These are phyloP conservation scores for Hypena proboscidalis DNA, from an alignment of 2,888 invertebrate genomes.

Conservation along the genomic window DNA sequence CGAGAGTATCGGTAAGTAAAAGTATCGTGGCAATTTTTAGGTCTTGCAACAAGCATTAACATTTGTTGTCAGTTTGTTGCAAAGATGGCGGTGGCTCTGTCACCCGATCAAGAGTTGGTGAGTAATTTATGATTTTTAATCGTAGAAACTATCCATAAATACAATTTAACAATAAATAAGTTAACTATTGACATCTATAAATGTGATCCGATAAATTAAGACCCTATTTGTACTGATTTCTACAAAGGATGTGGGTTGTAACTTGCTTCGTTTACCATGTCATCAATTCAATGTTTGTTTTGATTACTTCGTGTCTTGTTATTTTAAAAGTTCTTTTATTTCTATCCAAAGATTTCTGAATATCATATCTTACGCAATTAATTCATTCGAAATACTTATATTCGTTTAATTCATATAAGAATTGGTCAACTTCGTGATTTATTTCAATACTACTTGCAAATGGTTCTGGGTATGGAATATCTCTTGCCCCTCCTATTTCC, in stretches of 20 bases:
- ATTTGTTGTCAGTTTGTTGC: conserved; percentile 42
- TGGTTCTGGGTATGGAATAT: conserved; percentile 17
- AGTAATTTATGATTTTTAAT: conserved; percentile 68
- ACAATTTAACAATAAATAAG: neutral
- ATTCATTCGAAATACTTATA: neutral
- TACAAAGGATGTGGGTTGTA: conserved; percentile 42
- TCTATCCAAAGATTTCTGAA: neutral
- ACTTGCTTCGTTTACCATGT: conserved; percentile 73
- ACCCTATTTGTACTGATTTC: conserved; percentile 11
- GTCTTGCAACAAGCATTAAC: neutral
- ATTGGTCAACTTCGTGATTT: neutral
- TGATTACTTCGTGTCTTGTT: conserved; percentile 62
- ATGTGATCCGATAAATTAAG: neutral
- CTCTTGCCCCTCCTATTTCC: conserved; percentile 50
- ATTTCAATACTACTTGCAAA: conserved; percentile 13
- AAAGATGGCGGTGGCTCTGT: conserved; percentile 90
- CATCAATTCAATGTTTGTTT: conserved; percentile 83
- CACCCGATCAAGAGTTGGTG: conserved; percentile 92
- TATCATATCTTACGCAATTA: neutral
- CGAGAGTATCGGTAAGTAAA: neutral
- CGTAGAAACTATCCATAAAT: conserved; percentile 1
- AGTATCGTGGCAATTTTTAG: too few species aligned
- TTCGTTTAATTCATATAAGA: neutral
- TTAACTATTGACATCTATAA: neutral
- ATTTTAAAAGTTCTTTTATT: conserved; percentile 19